phyloP scores from a whole-genome alignment of 2,888 invertebrate genomes.

The Agonum fuliginosum region DNA sequence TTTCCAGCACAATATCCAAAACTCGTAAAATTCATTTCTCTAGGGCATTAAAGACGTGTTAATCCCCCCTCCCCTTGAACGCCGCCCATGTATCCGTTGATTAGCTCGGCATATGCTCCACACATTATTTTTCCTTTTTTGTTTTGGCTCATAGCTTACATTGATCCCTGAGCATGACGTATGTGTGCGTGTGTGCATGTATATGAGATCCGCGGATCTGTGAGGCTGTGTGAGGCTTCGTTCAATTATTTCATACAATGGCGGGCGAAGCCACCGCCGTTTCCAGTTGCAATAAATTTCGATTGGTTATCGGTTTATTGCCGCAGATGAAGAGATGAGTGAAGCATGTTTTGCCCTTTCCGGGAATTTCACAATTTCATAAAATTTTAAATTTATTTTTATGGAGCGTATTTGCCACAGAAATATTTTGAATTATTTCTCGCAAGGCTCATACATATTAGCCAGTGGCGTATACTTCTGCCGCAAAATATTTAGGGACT shows the following conservation, averaged over 20 bases:
- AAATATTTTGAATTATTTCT: no score
- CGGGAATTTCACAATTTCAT: no score
- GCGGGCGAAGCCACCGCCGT: not conserved
- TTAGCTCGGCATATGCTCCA: slow-evolving; percentile 39
- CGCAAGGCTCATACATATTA: no score
- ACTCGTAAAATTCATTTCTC: slow-evolving; percentile 15
- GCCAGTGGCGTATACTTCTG: no score
- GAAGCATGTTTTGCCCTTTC: no score
- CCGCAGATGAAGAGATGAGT: not conserved
- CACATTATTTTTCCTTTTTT: slow-evolving; percentile 32
- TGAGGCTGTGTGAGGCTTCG: not conserved
- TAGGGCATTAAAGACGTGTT: slow-evolving; percentile 13
- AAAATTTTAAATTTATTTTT: no score
- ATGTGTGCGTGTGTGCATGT: not conserved
- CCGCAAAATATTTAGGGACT: no score
- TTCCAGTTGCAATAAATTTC: slow-evolving; percentile 39
- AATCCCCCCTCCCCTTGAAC: slow-evolving; percentile 12
- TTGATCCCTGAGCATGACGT: slow-evolving; percentile 9
- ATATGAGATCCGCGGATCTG: no score
- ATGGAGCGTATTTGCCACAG: no score
- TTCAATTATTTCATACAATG: slow-evolving; percentile 36
- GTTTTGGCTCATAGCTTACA: not conserved
- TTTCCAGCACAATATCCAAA: not conserved
- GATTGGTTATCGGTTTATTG: slow-evolving; percentile 42
- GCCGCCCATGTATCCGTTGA: slow-evolving; percentile 39